These are phyloP conservation scores for Nomada goodeniana DNA, from an alignment of 2,888 invertebrate species.

Conservation along the genomic window DNA sequence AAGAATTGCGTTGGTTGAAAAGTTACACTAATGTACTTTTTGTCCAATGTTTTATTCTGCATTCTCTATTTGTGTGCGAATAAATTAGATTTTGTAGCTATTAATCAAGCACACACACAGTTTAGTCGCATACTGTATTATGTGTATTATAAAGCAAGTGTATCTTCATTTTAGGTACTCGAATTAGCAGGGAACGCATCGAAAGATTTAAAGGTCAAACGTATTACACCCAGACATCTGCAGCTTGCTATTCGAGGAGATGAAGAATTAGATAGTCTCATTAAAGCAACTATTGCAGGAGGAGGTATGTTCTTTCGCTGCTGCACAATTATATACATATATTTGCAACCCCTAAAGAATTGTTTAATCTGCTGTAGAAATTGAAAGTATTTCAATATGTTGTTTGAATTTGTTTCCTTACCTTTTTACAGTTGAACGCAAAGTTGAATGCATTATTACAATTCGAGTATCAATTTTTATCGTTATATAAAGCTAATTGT, in stretches of 20 bases:
- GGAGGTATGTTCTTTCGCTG: slow-evolving; percentile 89
- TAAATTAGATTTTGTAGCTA: slow-evolving; percentile 1
- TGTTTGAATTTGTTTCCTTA: too few species aligned
- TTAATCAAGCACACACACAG: too few species aligned
- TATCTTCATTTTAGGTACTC: slow-evolving; percentile 89
- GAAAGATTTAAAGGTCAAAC: slow-evolving; percentile 99
- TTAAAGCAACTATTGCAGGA: slow-evolving; percentile 99
- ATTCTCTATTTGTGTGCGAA: not conserved
- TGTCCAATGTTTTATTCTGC: not conserved
- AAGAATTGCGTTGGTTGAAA: not conserved
- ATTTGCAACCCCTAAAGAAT: not conserved
- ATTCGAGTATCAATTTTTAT: too few species aligned
- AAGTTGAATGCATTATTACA: too few species aligned
- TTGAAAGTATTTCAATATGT: not conserved
- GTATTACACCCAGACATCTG: slow-evolving; percentile 99
- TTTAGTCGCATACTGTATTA: not conserved
- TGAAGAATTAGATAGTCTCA: slow-evolving; percentile 99
- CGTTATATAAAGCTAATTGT: not conserved
- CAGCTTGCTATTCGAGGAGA: slow-evolving; percentile 99
- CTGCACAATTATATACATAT: slow-evolving; percentile 65
- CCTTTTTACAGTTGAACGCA: too few species aligned
- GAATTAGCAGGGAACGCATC: slow-evolving; percentile 99
- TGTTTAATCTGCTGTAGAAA: not conserved
- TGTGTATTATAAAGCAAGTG: not conserved
- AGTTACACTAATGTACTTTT: not conserved